Percentiles rank a stretch among this genome's conserved stretches.
Conservation (phyloP, 2,113 vertebrate species). For the Phycodurus eques region DNA sequence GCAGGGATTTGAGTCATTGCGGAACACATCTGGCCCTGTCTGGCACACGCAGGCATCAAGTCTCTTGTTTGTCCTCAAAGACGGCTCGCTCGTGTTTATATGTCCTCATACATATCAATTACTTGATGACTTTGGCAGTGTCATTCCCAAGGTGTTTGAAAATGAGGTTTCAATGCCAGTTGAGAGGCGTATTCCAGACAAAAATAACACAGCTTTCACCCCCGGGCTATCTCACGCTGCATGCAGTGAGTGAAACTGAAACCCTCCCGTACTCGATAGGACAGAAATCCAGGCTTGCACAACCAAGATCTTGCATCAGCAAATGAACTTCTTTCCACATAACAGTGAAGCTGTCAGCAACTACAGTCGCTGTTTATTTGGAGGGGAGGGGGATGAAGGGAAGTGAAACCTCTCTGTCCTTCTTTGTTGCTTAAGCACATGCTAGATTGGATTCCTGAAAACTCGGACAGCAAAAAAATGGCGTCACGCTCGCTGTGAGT, state of each 20-base stretch:
- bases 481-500: slow-evolving; percentile 63
- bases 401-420: slow-evolving; percentile 53
- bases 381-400: slow-evolving; percentile 24
- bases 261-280: slow-evolving; percentile 44
- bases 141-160: slow-evolving; percentile 67
- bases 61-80: slow-evolving; percentile 62
- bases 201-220: slow-evolving; percentile 55
- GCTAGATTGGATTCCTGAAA: slow-evolving; percentile 64
- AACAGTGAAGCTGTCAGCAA: slow-evolving; percentile 60
- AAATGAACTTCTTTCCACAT: slow-evolving; percentile 54
- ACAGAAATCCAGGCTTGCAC: slow-evolving; percentile 59
- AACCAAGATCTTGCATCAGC: slow-evolving; percentile 65
- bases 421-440: slow-evolving; percentile 54
- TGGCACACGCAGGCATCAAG: slow-evolving; percentile 42
- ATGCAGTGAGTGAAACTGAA: slow-evolving; percentile 46
- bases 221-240: slow-evolving; percentile 38
- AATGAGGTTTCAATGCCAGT: slow-evolving; percentile 72
- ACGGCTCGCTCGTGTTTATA: slow-evolving; percentile 47
- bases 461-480: slow-evolving; percentile 60
- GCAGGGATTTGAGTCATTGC: slow-evolving; percentile 47
- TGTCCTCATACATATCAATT: slow-evolving; percentile 70
- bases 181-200: slow-evolving; percentile 50
- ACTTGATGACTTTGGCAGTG: slow-evolving; percentile 56
- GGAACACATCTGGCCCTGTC: slow-evolving; percentile 30
- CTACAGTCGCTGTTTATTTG: slow-evolving; percentile 41